Conservation (phyloP, 2,113 vertebrate species). For the Macrotis lagotis region DNA sequence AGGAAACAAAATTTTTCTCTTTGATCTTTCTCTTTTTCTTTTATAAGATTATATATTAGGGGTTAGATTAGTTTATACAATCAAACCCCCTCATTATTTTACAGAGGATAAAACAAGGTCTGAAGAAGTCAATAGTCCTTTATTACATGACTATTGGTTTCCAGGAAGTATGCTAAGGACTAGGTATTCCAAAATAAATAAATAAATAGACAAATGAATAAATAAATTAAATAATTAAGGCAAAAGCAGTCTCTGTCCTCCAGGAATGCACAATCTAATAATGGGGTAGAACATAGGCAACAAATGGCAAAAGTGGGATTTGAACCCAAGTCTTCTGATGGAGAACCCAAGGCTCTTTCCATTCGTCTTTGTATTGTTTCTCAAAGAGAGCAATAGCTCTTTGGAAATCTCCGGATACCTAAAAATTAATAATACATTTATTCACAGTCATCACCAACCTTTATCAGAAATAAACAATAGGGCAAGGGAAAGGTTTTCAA, state of each 20-base stretch:
- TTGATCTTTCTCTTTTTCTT: too few relatives aligned
- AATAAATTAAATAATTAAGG: background rate
- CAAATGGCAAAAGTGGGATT: background rate
- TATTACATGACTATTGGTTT: background rate
- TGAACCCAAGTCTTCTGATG: background rate
- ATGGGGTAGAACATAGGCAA: background rate
- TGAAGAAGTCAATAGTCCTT: background rate
- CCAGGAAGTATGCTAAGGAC: background rate
- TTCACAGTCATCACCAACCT: conserved; percentile 77
- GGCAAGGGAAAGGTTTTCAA: conserved; percentile 73
- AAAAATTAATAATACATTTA: conserved; percentile 78
- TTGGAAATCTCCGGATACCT: conserved; percentile 52
- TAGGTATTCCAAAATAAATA: background rate
- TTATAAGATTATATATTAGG: background rate
- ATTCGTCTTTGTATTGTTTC: accelerated
- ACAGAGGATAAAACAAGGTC: background rate
- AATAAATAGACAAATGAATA: background rate
- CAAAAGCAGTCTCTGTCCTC: background rate
- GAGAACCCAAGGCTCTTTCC: background rate
- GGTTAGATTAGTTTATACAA: background rate
- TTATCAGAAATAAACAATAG: conserved; percentile 77
- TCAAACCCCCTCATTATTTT: background rate
- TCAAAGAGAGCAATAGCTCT: background rate
- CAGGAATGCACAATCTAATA: background rate
- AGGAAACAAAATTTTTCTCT: background rate